Evolutionary conservation across 2,888 invertebrate genomes (phyloP).

Genomic region (Muschampia staudingeri): DNA sequence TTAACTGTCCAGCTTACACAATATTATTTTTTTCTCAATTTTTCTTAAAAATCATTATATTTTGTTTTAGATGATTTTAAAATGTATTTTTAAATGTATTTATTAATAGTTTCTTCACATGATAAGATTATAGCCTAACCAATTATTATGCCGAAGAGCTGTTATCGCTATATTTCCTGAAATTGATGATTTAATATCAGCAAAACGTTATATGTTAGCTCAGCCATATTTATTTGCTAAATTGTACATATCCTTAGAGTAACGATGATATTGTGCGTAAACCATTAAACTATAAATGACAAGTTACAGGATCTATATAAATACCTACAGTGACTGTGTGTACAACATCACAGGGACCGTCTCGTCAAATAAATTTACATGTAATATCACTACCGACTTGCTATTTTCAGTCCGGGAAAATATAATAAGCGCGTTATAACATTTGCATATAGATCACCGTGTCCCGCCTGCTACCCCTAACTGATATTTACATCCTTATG

Average conservation of each 20-base stretch:
- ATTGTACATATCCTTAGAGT: not conserved
- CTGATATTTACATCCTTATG: conserved; percentile 84
- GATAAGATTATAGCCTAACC: too few species aligned
- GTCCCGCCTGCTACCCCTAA: conserved; percentile 75
- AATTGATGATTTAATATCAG: too few species aligned
- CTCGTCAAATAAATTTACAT: conserved; percentile 85
- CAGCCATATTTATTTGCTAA: not conserved
- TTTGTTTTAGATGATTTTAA: too few species aligned
- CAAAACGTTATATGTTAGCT: too few species aligned
- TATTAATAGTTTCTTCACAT: too few species aligned
- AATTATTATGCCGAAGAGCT: too few species aligned
- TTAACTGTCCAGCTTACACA: not conserved
- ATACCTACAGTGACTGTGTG: not conserved
- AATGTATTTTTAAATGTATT: too few species aligned
- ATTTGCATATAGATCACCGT: conserved; percentile 90
- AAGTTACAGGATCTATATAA: not conserved
- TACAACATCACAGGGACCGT: conserved; percentile 66
- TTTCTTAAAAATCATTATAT: too few species aligned
- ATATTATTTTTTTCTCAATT: not conserved
- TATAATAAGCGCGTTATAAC: conserved; percentile 90
- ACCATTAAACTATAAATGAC: not conserved
- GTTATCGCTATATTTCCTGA: too few species aligned
- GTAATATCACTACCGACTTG: conserved; percentile 83
- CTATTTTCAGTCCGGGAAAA: conserved; percentile 81
- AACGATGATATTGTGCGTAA: not conserved